Percentiles rank a stretch among this genome's conserved stretches.
Conservation (phyloP, 2,888 invertebrate species). For the Trichogramma evanescens region DNA sequence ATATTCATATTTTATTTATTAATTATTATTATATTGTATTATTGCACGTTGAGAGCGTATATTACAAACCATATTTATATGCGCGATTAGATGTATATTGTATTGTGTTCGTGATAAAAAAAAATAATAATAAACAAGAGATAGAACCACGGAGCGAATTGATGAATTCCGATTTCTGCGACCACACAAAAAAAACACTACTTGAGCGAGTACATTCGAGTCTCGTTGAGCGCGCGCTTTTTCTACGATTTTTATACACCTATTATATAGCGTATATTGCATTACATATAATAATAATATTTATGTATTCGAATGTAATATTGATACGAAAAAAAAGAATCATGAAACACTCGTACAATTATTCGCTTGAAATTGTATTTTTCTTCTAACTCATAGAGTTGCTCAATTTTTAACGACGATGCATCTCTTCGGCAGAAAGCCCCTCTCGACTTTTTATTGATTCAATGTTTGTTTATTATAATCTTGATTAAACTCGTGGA, state of each 20-base stretch:
- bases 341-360: neutral
- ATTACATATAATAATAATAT: no score
- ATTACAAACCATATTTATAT: no score
- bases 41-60: neutral
- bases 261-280: no score
- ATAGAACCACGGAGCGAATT: no score
- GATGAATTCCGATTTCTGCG: conserved; percentile 7
- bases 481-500: no score
- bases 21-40: conserved; percentile 10
- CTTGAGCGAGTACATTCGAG: conserved; percentile 4
- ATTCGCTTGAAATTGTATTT: conserved; percentile 2
- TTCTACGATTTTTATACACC: conserved; percentile 16
- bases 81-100: conserved; percentile 8
- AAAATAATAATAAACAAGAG: neutral
- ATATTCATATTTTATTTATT: neutral
- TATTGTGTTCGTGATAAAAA: conserved; percentile 13
- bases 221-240: conserved; percentile 5
- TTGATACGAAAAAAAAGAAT: no score
- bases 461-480: no score
- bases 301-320: no score
- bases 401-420: neutral
- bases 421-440: no score
- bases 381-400: neutral
- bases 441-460: no score
- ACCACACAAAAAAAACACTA: neutral